A percentile compares a stretch with the other conserved stretches of the same genome.
Conservation (phyloP, 2,797 vertebrate species). For the Monodelphis domestica region DNA sequence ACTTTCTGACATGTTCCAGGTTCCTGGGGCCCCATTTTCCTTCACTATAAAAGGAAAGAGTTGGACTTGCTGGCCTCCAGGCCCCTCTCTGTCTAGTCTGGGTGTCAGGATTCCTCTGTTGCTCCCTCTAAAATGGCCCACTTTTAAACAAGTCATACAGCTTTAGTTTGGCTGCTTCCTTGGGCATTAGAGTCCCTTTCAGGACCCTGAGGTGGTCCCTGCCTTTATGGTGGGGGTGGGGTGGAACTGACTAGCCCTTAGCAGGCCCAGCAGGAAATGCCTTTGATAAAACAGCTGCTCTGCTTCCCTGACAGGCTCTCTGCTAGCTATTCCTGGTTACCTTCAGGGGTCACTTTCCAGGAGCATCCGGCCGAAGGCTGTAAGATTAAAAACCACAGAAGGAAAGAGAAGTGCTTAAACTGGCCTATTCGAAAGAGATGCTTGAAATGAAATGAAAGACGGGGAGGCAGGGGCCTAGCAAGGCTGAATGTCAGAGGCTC, state of each 20-base stretch:
- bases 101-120: not conserved
- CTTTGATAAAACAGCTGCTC: not conserved
- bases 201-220: not conserved
- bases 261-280: not conserved
- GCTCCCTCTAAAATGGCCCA: not conserved
- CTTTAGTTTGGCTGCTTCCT: not conserved
- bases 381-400: not conserved
- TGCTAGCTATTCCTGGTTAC: not conserved
- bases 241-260: not conserved
- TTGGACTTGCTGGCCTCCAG: not conserved
- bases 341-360: not conserved
- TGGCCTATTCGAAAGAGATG: not conserved
- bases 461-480: not conserved
- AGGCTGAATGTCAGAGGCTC: not conserved
- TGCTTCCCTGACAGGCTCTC: not conserved
- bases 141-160: not conserved
- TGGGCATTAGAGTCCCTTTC: not conserved
- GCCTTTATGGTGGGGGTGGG: no score
- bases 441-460: no score
- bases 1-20: not conserved
- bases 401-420: not conserved
- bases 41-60: not conserved
- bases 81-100: not conserved
- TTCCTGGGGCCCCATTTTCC: not conserved
- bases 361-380: not conserved